Evolutionary conservation across 1,140 invertebrate species (phyloP), one percentile per base, ranked within the genome.

Genomic region (Drosophila melanica): DNA sequence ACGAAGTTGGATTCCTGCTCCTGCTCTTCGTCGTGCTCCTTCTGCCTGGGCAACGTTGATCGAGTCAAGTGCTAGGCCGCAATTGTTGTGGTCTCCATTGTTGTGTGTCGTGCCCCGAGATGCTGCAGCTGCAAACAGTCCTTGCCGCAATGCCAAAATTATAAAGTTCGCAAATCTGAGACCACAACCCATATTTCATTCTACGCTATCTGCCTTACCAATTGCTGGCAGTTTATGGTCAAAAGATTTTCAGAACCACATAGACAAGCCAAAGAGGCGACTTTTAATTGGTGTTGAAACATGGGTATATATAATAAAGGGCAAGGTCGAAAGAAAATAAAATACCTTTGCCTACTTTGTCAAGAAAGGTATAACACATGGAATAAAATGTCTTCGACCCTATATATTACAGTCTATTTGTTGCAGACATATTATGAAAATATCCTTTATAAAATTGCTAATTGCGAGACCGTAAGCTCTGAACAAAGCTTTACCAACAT

Each of bases 21-120:
- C 33, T 1, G 33, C 9, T 35, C 27, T 23, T 58, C n/a, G n/a
- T 35, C 33, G 2, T 6, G 6, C 39, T 39, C 12, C 33, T 10
- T 2, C 58, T 39, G 30, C 2, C 11, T 27, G 18, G 10, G 53
- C n/a, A 20, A 54, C 16, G 45, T 64, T 57, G 72, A 75, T 64
- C 67, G 53, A 75, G 57, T 63, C 53, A 66, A 60, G 41, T 64
- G 59, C 51, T 75, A 60, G 54, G 70, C 75, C 71, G 64, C 75
- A 77, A 78, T 78, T 70, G 72, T 71, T 78, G 71, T 78, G 75
- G 75, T 78, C 59, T 59, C 59, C 14, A 60, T 55, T 68, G 55
- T 39, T 53, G 69, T 65, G 50, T 55, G 39, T 55, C 48, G 39
- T 54, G 70, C 48, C 58, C 50, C 35, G 41, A 12, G 16, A 10